Conservation (phyloP, 2,113 vertebrate species). For the Pogonocichla stellata region DNA sequence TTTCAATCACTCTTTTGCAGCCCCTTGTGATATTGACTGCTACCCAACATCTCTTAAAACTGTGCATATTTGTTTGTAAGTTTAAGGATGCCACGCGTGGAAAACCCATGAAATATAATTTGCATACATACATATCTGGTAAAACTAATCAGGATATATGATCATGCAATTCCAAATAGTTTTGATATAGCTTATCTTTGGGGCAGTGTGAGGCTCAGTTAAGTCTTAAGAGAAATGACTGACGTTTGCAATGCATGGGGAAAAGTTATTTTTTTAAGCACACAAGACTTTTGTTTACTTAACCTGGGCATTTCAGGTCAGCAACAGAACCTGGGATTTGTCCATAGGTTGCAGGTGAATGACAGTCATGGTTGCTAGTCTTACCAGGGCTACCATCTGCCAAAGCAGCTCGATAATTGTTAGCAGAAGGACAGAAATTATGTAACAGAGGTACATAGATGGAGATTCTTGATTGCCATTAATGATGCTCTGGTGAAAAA, state of each 20-base stretch:
- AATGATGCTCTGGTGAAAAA: background rate
- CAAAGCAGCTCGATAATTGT: background rate
- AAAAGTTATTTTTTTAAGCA: background rate
- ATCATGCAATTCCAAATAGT: background rate
- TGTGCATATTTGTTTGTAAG: background rate
- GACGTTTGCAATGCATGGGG: background rate
- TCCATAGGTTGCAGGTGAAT: background rate
- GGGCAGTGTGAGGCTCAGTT: background rate
- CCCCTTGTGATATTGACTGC: background rate
- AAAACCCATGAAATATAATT: background rate
- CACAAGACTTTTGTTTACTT: background rate
- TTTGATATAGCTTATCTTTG: background rate
- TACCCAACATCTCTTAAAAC: background rate
- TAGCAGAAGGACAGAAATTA: background rate
- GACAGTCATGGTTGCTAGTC: background rate
- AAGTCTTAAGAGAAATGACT: background rate
- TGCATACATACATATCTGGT: background rate
- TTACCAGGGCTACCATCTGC: background rate
- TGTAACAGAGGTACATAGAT: rapidly evolving
- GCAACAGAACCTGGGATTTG: background rate
- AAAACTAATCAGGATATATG: background rate
- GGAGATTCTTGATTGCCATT: background rate
- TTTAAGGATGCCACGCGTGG: background rate
- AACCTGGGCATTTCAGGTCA: background rate
- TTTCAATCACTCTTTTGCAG: slow-evolving; percentile 40